Percentiles rank a stretch among this genome's conserved stretches.
Conservation (phyloP, 92 coral and sea anemone species). For the Ricordea florida region DNA sequence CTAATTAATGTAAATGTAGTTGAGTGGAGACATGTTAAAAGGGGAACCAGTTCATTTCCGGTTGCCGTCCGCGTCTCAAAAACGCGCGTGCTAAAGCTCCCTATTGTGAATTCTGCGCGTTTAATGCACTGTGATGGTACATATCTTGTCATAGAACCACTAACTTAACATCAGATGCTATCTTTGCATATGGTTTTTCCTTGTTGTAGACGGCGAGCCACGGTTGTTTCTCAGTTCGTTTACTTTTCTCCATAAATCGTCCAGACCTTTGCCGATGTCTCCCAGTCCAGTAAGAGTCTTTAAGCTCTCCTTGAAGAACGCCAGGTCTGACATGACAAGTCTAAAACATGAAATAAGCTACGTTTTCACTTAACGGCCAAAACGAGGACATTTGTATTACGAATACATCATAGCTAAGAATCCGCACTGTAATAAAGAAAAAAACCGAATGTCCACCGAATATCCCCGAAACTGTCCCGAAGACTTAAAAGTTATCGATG, state of each 20-base stretch:
- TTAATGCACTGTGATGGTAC: background rate
- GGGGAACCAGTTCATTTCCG: too few relatives aligned
- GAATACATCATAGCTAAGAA: too few relatives aligned
- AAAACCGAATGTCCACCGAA: too few relatives aligned
- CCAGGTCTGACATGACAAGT: constrained; percentile 93
- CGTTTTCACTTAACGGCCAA: background rate
- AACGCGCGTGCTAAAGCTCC: too few relatives aligned
- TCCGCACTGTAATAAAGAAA: too few relatives aligned
- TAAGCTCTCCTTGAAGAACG: constrained; percentile 88
- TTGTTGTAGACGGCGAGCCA: constrained; percentile 48
- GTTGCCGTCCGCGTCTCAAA: too few relatives aligned
- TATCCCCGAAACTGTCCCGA: too few relatives aligned
- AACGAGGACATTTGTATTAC: too few relatives aligned
- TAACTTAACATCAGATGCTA: constrained; percentile 20
- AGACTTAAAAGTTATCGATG: too few relatives aligned
- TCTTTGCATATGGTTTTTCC: constrained; percentile 36
- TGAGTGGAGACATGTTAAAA: too few relatives aligned
- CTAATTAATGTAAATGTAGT: too few relatives aligned
- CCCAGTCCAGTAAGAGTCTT: constrained; percentile 73
- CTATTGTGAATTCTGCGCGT: background rate
- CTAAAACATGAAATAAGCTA: constrained; percentile 23
- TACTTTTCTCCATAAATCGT: constrained; percentile 87
- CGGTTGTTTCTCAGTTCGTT: constrained; percentile 64
- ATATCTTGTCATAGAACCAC: background rate
- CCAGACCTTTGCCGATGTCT: constrained; percentile 76